Evolutionary conservation across 2,797 vertebrate species (phyloP), one percentile per base, ranked within the genome.

Genomic region (Etheostoma nigrum): DNA sequence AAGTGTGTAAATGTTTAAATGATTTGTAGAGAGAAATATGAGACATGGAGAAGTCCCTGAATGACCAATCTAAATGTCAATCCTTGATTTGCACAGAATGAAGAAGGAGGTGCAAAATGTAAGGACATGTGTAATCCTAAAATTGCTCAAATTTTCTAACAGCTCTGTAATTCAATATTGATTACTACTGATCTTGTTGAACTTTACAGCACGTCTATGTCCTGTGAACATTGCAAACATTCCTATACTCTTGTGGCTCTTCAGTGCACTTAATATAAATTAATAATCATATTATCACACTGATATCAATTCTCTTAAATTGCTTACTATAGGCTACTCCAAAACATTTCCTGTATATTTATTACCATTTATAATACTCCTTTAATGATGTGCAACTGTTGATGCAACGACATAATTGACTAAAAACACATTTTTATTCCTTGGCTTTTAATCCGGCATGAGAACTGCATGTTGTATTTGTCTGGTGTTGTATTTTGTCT

Each of bases 21-120:
- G 78, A 87, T 86, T 88, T 86, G 82, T 83, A 27, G 67, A 49
- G 70, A 76, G 76, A 78, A 89, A 82, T 67, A 57, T 18, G 55
- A 53, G 74, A 40, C 33, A 14, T 15, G 21, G 27, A 67, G 59
- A 16, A 25, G 63, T 45, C 55, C 27, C 67, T 4, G 21, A 71
- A 67, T 0, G 19, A 19, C 64, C 67, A 19, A 44, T 57, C 18
- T 78, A 74, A 82, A 81, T 79, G 84, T 78, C 59, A 78, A 23
- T 25, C 36, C n/a, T 63, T 7, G 9, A 52, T 45, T 47, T 4
- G 25, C 13, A 44, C 66, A 58, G 64, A 49, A 58, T 71, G 36
- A 62, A 33, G 53, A 61, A 57, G 47, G 76, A 74, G 54, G 25
- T 16, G 23, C 14, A 60, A 69, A 48, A 21, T 65, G 45, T 68